Evolutionary conservation across 2,888 invertebrate genomes (phyloP).

Genomic region (Athalia rosae): DNA sequence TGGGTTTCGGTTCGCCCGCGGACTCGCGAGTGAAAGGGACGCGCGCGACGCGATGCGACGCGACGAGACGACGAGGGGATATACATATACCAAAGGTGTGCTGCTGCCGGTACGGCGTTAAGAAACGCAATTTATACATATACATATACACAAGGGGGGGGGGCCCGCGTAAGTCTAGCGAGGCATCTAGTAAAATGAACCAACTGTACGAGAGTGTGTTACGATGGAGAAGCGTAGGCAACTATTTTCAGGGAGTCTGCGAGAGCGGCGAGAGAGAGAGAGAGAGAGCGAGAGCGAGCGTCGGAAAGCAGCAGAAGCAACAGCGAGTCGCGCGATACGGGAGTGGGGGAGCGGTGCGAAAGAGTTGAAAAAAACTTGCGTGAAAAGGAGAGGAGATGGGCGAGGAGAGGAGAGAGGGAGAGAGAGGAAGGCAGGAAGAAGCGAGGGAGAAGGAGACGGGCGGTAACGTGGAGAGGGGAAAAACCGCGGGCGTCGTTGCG

Average conservation of each 20-base stretch:
- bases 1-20: constrained; percentile 21
- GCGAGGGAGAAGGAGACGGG: constrained; percentile 43
- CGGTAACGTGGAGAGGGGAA: not conserved
- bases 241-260: constrained; percentile 21
- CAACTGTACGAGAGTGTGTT: no score
- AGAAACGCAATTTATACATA: not conserved
- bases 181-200: no score
- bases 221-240: not conserved
- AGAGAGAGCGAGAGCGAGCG: no score
- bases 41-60: not conserved
- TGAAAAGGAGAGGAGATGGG: constrained; percentile 22
- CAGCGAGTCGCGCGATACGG: not conserved
- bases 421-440: constrained; percentile 49
- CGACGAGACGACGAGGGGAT: no score
- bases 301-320: not conserved
- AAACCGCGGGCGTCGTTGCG: constrained; percentile 6
- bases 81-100: no score
- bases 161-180: no score
- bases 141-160: not conserved
- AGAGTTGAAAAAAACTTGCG: not conserved
- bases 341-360: constrained; percentile 23
- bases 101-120: not conserved
- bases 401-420: constrained; percentile 44
- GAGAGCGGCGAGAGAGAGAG: not conserved
- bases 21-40: constrained; percentile 27